These are phyloP conservation scores for Lepidochitona cinerea DNA, from an alignment of 2,888 invertebrate genomes.

Conservation along the genomic window DNA sequence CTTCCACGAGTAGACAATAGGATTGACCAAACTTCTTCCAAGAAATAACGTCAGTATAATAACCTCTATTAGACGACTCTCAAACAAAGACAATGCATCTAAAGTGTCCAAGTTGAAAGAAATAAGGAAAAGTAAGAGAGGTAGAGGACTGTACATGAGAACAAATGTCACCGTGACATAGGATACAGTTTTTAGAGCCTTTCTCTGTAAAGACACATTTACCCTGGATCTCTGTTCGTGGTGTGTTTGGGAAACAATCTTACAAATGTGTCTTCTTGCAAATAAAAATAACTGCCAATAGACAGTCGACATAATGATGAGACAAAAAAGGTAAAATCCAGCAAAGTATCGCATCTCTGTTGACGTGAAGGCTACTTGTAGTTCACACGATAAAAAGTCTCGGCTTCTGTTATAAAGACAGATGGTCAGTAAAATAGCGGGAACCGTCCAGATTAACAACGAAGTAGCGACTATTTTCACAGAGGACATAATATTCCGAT, in stretches of 20 bases:
- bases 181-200: not conserved
- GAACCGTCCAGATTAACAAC: not conserved
- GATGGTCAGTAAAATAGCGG: not conserved
- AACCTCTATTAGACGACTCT: too few relatives aligned
- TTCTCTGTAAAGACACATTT: not conserved
- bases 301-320: not conserved
- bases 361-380: not conserved
- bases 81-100: not conserved
- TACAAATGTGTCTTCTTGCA: not conserved
- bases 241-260: not conserved
- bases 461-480: not conserved
- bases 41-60: not conserved
- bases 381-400: not conserved
- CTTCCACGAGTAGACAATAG: not conserved
- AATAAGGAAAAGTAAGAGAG: not conserved
- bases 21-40: not conserved
- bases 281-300: not conserved
- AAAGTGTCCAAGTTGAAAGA: not conserved
- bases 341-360: not conserved
- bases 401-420: not conserved
- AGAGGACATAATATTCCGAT: not conserved
- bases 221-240: not conserved
- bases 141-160: not conserved
- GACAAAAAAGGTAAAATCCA: not conserved
- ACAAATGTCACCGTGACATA: not conserved